Evolutionary conservation across 1,140 invertebrate species (phyloP), one percentile per base, ranked within the genome.

Genomic region (Triops longicaudatus): DNA sequence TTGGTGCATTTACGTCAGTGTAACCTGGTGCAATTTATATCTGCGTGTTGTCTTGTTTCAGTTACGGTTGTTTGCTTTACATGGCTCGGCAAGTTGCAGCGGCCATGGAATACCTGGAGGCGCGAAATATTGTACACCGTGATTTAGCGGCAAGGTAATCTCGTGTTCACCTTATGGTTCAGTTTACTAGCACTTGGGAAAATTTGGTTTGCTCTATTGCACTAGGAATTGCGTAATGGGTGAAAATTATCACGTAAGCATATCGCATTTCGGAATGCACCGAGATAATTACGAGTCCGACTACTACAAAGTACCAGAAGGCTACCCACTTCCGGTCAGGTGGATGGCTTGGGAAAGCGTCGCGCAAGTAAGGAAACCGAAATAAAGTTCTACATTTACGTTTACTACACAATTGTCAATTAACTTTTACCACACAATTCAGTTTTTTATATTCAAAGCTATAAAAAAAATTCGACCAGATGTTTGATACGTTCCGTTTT

Each of bases 21-120:
- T n/a, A n/a, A n/a, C n/a, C n/a, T n/a, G n/a, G n/a, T n/a, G n/a
- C n/a, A n/a, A n/a, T n/a, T n/a, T n/a, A n/a, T n/a, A n/a, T n/a
- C n/a, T n/a, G n/a, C n/a, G n/a, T n/a, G 7, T 28, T 28, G 72
- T n/a, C 1, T 14, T 31, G 73, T 73, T 41, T 73, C 85, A 92
- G 88, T 82, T 88, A 88, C 81, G 87, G 88, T 75, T 88, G 88
- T 80, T 84, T 90, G 80, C 85, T 90, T 79, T 89, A 87, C 81
- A 90, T 91, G 84, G 89, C 88, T 44, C 86, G 87, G 78, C 91
- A 92, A 86, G 92, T 94, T 83, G 90, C 92, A 78, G 89, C 90
- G 79, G 93, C 91, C 76, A 93, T 94, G 92, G 93, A 93, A 83
- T 93, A 93, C 84, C 86, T 94, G 82, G 91, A 93, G 84, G 88